Conservation (phyloP, 2,888 invertebrate genomes). For the Diabrotica balteata region DNA sequence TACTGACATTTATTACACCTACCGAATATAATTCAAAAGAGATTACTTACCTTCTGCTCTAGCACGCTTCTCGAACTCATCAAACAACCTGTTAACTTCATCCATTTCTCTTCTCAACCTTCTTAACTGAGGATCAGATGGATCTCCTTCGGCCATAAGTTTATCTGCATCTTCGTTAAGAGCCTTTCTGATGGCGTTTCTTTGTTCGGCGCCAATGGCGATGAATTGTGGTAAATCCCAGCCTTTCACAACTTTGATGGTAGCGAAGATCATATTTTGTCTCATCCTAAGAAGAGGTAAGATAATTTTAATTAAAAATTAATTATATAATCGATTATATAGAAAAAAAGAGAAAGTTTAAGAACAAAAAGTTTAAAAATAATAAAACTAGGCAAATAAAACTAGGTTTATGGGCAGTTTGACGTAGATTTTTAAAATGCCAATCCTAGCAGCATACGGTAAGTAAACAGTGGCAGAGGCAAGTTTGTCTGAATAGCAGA, state of each 20-base stretch:
- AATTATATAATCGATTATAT: not conserved
- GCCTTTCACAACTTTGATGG: constrained; percentile 92
- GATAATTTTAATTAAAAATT: not conserved
- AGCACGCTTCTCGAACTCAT: constrained; percentile 89
- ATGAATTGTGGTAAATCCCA: constrained; percentile 90
- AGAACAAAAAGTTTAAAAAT: no score
- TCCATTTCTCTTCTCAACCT: constrained; percentile 91
- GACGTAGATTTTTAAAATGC: no score
- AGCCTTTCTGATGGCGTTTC: constrained; percentile 92
- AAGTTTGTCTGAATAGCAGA: no score
- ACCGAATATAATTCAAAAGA: not conserved
- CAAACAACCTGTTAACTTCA: constrained; percentile 92
- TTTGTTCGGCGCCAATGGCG: constrained; percentile 94
- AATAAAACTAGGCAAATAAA: not conserved
- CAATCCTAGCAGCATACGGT: no score
- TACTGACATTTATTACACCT: no score
- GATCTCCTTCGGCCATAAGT: constrained; percentile 92
- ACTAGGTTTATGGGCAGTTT: no score
- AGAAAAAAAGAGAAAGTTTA: not conserved
- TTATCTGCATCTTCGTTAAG: constrained; percentile 98
- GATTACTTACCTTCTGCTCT: constrained; percentile 74
- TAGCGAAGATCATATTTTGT: constrained; percentile 98
- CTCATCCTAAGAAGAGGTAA: constrained; percentile 64
- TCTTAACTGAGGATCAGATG: constrained; percentile 90
- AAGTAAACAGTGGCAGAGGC: no score